These are phyloP conservation scores for Netelia fuscicornis DNA, from an alignment of 2,888 invertebrate genomes.

Conservation along the genomic window DNA sequence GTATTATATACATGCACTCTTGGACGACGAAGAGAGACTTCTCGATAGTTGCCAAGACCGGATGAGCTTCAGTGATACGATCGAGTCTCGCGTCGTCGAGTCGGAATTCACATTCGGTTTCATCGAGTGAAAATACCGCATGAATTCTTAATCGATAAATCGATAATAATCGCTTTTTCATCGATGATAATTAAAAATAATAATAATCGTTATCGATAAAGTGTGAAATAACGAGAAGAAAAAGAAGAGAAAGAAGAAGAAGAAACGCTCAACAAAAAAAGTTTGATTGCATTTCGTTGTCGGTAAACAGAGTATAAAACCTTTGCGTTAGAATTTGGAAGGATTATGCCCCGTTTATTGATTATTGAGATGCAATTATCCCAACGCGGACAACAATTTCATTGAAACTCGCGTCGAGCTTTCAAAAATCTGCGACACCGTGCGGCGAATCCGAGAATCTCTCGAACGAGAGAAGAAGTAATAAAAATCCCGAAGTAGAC, in stretches of 20 bases:
- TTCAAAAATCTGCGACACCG: slow-evolving; percentile 76
- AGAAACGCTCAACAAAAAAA: background rate
- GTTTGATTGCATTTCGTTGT: slow-evolving; percentile 71
- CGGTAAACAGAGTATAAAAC: slow-evolving; percentile 82
- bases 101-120: slow-evolving; percentile 20
- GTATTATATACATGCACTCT: slow-evolving; percentile 31
- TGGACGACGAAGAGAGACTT: slow-evolving; percentile 50
- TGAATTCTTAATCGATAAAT: background rate
- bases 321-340: slow-evolving; percentile 72
- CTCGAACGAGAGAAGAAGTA: slow-evolving; percentile 2
- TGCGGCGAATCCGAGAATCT: slow-evolving; percentile 35
- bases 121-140: background rate
- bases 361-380: slow-evolving; percentile 70
- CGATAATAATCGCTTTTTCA: background rate
- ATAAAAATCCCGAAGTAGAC: background rate
- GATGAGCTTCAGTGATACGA: slow-evolving; percentile 55
- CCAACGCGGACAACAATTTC: slow-evolving; percentile 56
- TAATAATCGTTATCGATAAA: background rate
- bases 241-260: slow-evolving; percentile 40
- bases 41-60: slow-evolving; percentile 49
- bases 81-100: slow-evolving; percentile 59
- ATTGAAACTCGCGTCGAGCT: slow-evolving; percentile 78
- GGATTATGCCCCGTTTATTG: slow-evolving; percentile 82
- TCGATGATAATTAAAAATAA: too few relatives aligned
- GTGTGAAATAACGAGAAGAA: background rate